These are phyloP conservation scores for Orius insidiosus DNA, from an alignment of 1,140 invertebrate genomes.

Conservation along the genomic window DNA sequence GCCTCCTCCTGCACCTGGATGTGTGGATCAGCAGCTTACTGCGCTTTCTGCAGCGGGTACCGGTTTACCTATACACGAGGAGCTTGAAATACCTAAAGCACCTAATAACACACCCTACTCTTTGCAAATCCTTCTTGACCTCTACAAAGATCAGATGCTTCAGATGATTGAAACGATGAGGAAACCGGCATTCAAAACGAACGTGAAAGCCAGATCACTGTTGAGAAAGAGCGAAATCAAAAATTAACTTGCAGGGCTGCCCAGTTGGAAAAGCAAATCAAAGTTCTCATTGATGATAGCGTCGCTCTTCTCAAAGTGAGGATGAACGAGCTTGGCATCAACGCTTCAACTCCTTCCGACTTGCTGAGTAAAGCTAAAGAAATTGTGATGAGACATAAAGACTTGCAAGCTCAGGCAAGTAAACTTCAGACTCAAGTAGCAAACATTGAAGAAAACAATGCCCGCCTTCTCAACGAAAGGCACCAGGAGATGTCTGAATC, in stretches of 20 bases:
- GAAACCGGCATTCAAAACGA: conserved; percentile 47
- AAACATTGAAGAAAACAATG: conserved; percentile 19
- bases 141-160: conserved; percentile 64
- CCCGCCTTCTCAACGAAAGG: conserved; percentile 15
- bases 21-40: conserved; percentile 74
- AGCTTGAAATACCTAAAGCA: conserved; percentile 59
- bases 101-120: conserved; percentile 65
- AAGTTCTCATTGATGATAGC: conserved; percentile 75
- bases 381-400: conserved; percentile 79
- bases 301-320: conserved; percentile 75
- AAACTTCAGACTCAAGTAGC: conserved; percentile 44
- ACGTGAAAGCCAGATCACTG: conserved; percentile 55
- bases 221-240: conserved; percentile 68
- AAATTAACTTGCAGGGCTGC: conserved; percentile 58
- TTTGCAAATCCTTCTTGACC: conserved; percentile 67
- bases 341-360: conserved; percentile 63
- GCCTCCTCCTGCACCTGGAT: conserved; percentile 65
- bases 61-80: conserved; percentile 43
- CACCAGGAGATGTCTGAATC: conserved; percentile 15
- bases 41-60: conserved; percentile 38
- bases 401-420: conserved; percentile 68
- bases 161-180: conserved; percentile 66
- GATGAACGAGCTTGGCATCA: conserved; percentile 78
- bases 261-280: conserved; percentile 81
- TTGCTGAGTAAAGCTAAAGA: conserved; percentile 78